These are phyloP conservation scores for Eciton burchellii DNA, from an alignment of 1,140 invertebrate genomes.

Conservation along the genomic window DNA sequence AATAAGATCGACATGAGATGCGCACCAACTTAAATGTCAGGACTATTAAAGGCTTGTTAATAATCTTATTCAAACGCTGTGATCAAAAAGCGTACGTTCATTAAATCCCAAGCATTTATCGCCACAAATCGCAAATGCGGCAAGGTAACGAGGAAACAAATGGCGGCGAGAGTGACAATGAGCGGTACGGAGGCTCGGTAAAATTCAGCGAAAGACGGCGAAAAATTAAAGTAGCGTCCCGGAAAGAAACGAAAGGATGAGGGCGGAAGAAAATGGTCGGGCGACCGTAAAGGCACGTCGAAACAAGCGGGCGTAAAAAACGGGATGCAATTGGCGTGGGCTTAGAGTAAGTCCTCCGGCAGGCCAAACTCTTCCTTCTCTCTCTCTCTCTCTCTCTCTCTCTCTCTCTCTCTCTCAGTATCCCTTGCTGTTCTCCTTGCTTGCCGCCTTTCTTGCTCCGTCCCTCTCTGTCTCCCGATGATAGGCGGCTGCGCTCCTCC, in stretches of 20 bases:
- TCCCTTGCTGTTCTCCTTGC: not conserved
- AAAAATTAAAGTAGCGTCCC: constrained; percentile 58
- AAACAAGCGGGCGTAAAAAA: constrained; percentile 79
- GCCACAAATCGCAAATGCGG: constrained; percentile 32
- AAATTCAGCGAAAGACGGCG: constrained; percentile 63
- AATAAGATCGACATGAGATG: too few species aligned
- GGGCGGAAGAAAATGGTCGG: constrained; percentile 57
- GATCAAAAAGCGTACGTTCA: constrained; percentile 4
- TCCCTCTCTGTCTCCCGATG: constrained; percentile 27
- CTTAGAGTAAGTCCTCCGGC: constrained; percentile 77
- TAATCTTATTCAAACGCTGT: constrained; percentile 22
- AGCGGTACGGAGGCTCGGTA: constrained; percentile 48
- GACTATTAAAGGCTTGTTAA: not conserved
- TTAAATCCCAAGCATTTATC: constrained; percentile 16
- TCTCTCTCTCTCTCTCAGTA: constrained; percentile 21
- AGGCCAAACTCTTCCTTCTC: constrained; percentile 62
- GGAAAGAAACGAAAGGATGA: constrained; percentile 51
- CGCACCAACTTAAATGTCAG: too few species aligned
- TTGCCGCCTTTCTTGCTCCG: not conserved
- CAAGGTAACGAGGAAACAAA: constrained; percentile 34
- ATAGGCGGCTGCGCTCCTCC: constrained; percentile 55
- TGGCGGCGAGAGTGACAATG: constrained; percentile 1
- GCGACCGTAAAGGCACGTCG: constrained; percentile 74
- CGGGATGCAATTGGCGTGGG: constrained; percentile 80
- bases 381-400: not conserved